Evolutionary conservation across 1,140 invertebrate genomes (phyloP).

Genomic region (Pachyrhynchus sulphureomaculatus): DNA sequence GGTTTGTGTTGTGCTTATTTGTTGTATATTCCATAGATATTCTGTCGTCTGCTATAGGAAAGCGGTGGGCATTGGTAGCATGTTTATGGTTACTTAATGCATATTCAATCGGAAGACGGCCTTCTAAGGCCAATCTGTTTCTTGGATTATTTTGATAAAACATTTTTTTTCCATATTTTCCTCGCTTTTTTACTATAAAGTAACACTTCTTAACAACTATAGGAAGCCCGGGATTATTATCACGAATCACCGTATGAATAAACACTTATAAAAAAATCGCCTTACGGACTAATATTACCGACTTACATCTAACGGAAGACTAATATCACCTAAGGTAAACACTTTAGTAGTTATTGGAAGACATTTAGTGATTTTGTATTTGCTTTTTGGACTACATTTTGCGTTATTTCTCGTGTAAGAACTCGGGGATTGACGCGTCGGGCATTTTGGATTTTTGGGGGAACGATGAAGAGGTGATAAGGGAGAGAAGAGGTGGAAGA

Average conservation of each 20-base stretch:
- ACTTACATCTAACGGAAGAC: constrained; percentile 42
- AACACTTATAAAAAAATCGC: constrained; percentile 22
- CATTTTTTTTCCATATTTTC: constrained; percentile 15
- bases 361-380: constrained; percentile 51
- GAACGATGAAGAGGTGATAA: background rate
- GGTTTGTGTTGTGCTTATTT: too few species aligned
- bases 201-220: background rate
- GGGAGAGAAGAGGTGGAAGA: background rate
- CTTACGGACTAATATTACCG: constrained; percentile 7
- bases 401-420: background rate
- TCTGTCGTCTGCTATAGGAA: constrained; percentile 15
- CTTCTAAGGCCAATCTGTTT: constrained; percentile 17
- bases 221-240: constrained; percentile 32
- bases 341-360: constrained; percentile 44
- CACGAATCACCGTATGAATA: constrained; percentile 4
- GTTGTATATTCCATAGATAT: background rate
- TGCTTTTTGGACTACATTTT: constrained; percentile 16
- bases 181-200: background rate
- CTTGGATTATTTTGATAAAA: constrained; percentile 17
- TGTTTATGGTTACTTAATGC: constrained; percentile 1
- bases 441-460: constrained; percentile 11
- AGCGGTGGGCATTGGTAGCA: too few species aligned
- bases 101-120: constrained; percentile 1
- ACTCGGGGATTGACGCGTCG: constrained; percentile 1
- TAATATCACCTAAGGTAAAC: constrained; percentile 18